phyloP scores from a whole-genome alignment of 2,113 vertebrate species.

The Mola mola region DNA sequence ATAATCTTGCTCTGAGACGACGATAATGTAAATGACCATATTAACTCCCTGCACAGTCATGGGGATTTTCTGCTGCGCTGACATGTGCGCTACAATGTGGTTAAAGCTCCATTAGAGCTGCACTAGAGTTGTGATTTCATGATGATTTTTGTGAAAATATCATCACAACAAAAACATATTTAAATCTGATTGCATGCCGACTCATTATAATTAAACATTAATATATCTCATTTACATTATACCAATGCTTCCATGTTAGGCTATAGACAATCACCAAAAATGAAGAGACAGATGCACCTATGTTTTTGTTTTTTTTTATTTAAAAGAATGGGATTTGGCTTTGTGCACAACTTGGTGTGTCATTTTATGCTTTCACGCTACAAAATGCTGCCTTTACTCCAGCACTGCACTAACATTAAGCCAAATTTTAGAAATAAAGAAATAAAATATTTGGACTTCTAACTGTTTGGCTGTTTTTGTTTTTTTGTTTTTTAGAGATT shows the following conservation, averaged over 20 bases:
- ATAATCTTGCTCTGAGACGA: constrained; percentile 2
- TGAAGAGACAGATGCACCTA: constrained; percentile 6
- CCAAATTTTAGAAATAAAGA: too few species aligned
- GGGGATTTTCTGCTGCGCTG: constrained; percentile 3
- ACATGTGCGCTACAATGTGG: constrained; percentile 12
- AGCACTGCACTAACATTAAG: too few species aligned
- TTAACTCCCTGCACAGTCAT: constrained; percentile 1
- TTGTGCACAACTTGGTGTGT: too few species aligned
- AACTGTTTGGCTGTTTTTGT: too few species aligned
- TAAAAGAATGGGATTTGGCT: background rate
- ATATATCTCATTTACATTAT: constrained; percentile 20
- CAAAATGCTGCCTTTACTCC: too few species aligned
- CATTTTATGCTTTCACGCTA: too few species aligned
- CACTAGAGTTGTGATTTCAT: constrained; percentile 40
- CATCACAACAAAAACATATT: constrained; percentile 7
- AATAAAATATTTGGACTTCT: too few species aligned
- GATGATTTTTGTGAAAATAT: constrained; percentile 22
- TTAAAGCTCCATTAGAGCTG: constrained; percentile 27
- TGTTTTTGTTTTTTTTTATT: too few species aligned
- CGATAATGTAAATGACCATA: constrained; percentile 6
- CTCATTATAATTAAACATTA: constrained; percentile 32
- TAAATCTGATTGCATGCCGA: background rate
- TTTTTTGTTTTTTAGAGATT: too few species aligned
- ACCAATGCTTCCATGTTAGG: constrained; percentile 7
- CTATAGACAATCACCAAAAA: background rate